Evolutionary conservation across 2,888 invertebrate genomes (phyloP).

Genomic region (Scelioninae gen. 2): DNA sequence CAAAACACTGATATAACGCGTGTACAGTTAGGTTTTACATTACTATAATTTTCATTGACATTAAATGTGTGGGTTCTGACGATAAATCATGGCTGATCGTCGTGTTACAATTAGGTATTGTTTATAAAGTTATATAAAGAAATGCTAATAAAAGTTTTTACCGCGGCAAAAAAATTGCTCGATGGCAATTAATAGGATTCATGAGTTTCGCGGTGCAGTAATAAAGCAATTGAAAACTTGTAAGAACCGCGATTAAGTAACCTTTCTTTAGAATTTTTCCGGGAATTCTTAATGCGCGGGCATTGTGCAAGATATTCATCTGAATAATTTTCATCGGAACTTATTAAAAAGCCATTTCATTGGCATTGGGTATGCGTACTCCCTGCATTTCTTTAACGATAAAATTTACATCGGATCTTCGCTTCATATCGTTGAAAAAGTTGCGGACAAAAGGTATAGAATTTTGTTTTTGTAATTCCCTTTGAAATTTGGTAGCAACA

Average conservation of each 20-base stretch:
- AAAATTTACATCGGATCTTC: too few relatives aligned
- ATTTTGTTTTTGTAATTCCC: too few relatives aligned
- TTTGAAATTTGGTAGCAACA: too few relatives aligned
- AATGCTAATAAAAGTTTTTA: slow-evolving; percentile 21
- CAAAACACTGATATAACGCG: slow-evolving; percentile 24
- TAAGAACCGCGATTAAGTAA: slow-evolving; percentile 35
- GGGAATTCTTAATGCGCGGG: slow-evolving; percentile 16
- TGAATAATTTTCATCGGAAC: slow-evolving; percentile 24
- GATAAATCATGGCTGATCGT: slow-evolving; percentile 24
- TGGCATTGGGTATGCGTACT: too few relatives aligned
- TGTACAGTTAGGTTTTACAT: slow-evolving; percentile 25
- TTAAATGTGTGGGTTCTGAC: background rate
- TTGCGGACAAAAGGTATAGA: too few relatives aligned
- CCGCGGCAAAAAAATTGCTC: slow-evolving; percentile 1
- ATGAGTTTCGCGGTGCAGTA: slow-evolving; percentile 18
- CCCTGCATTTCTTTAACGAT: background rate
- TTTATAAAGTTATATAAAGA: slow-evolving; percentile 21
- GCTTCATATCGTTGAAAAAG: too few relatives aligned
- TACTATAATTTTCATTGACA: slow-evolving; percentile 14
- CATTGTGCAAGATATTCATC: slow-evolving; percentile 38
- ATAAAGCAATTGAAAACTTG: slow-evolving; percentile 36
- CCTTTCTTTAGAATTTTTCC: slow-evolving; percentile 42
- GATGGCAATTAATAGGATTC: slow-evolving; percentile 17
- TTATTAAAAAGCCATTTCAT: slow-evolving; percentile 31
- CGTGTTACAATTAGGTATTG: background rate